A percentile compares a stretch with the other conserved stretches of the same genome.
Evolutionary conservation across 2,113 vertebrate species (phyloP).

Genomic region (Lycaon pictus): DNA sequence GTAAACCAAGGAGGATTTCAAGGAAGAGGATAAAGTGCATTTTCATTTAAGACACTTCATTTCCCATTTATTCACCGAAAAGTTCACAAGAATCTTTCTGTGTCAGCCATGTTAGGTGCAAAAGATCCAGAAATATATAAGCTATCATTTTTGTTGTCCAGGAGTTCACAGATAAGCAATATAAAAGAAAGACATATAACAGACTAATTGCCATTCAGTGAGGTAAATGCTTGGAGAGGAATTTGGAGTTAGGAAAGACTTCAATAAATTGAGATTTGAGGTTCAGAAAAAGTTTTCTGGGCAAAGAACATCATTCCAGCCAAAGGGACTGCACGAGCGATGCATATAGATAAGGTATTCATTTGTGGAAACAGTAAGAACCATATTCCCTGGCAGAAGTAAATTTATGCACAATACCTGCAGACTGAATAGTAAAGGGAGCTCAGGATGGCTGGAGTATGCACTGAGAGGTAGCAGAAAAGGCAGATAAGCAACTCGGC

Average conservation of each 20-base stretch:
- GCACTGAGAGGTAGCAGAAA: not conserved
- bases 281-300: not conserved
- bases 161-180: not conserved
- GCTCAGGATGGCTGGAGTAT: not conserved
- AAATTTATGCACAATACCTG: not conserved
- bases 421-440: not conserved
- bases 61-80: conserved; percentile 7
- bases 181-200: not conserved
- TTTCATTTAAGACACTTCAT: not conserved
- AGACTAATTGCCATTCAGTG: not conserved
- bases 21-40: not conserved
- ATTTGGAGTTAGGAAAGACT: not conserved
- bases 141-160: not conserved
- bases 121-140: conserved; percentile 4
- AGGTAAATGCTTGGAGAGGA: not conserved
- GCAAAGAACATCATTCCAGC: not conserved
- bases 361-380: not conserved
- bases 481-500: not conserved
- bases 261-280: not conserved
- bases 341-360: not conserved
- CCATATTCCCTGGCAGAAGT: not conserved
- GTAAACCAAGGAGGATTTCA: not conserved
- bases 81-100: not conserved
- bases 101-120: not conserved
- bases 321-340: not conserved